phyloP scores from a whole-genome alignment of 2,888 invertebrate species.

The Colostygia pectinataria region DNA sequence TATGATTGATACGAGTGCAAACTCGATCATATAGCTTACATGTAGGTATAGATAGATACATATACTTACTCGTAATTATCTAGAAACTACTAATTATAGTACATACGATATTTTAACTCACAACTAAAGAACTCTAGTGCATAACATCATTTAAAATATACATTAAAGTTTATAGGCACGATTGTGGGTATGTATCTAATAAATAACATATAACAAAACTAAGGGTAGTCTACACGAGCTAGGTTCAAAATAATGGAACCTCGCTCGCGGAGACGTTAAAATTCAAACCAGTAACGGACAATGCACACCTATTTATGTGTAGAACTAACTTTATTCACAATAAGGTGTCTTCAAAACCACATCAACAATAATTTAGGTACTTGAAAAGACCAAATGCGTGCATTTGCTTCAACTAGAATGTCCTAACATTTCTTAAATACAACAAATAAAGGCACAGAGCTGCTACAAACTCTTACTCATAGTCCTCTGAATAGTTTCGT shows the following conservation, averaged over 20 bases:
- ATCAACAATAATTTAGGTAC: slow-evolving; percentile 20
- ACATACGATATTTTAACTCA: slow-evolving; percentile 61
- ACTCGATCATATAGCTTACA: slow-evolving; percentile 71
- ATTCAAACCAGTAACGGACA: slow-evolving; percentile 13
- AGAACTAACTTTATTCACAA: slow-evolving; percentile 12
- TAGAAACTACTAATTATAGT: slow-evolving; percentile 52
- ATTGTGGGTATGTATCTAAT: slow-evolving; percentile 68
- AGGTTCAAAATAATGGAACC: slow-evolving; percentile 25
- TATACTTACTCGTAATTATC: slow-evolving; percentile 55
- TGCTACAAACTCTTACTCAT: slow-evolving; percentile 64
- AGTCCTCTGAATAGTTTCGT: slow-evolving; percentile 46
- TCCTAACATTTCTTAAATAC: slow-evolving; percentile 62
- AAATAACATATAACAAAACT: slow-evolving; percentile 72
- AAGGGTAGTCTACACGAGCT: slow-evolving; percentile 45
- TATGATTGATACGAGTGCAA: slow-evolving; percentile 73
- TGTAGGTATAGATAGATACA: slow-evolving; percentile 55
- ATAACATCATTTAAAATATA: slow-evolving; percentile 65
- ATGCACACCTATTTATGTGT: not conserved
- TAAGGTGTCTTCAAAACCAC: slow-evolving; percentile 18
- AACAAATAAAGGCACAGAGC: slow-evolving; percentile 78
- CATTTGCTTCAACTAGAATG: slow-evolving; percentile 72
- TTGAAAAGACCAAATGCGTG: slow-evolving; percentile 48
- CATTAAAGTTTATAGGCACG: slow-evolving; percentile 70
- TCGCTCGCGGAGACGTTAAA: not conserved
- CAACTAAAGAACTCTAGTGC: slow-evolving; percentile 72